Evolutionary conservation across 2,113 vertebrate species (phyloP).

Genomic region (Xiphophorus couchianus): DNA sequence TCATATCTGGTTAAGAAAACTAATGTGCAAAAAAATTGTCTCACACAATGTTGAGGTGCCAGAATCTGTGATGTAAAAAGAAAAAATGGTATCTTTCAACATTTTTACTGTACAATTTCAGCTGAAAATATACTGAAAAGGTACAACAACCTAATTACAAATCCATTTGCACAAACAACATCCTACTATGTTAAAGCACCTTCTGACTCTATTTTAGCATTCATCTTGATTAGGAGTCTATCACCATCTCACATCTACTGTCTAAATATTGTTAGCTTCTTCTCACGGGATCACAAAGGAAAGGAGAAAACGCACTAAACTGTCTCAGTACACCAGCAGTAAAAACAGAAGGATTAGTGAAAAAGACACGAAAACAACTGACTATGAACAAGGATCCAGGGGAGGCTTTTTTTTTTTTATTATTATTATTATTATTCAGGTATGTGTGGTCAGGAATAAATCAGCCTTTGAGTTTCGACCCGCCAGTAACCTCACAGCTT

Average conservation of each 20-base stretch:
- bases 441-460: constrained; percentile 18
- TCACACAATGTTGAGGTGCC: too few relatives aligned
- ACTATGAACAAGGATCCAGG: constrained; percentile 34
- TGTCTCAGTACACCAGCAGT: constrained; percentile 14
- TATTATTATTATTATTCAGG: not conserved
- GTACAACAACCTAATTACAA: not conserved
- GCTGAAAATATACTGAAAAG: not conserved
- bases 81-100: not conserved
- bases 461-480: constrained; percentile 39
- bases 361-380: constrained; percentile 39
- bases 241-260: not conserved
- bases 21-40: not conserved
- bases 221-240: not conserved
- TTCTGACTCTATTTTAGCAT: not conserved
- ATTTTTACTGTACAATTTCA: not conserved
- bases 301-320: constrained; percentile 16
- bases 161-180: not conserved
- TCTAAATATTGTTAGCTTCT: not conserved
- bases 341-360: constrained; percentile 31
- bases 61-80: not conserved
- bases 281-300: not conserved
- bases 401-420: not conserved
- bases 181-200: not conserved
- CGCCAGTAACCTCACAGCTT: constrained; percentile 31
- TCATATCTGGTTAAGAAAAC: not conserved